Evolutionary conservation across 2,113 vertebrate genomes (phyloP).

Genomic region (Gambusia holbrooki): DNA sequence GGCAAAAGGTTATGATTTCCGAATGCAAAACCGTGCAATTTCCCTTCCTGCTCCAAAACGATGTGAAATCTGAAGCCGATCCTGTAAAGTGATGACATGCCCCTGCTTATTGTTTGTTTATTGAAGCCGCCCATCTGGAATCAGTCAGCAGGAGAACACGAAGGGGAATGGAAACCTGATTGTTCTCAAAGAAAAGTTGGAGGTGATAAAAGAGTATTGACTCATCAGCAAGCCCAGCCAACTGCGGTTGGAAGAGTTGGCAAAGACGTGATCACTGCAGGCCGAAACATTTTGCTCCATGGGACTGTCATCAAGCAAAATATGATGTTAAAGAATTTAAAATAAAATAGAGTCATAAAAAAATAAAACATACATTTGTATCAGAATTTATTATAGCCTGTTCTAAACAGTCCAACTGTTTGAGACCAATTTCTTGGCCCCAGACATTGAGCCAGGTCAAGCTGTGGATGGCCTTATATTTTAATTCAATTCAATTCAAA

Average conservation of each 20-base stretch:
- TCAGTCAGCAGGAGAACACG: conserved; percentile 51
- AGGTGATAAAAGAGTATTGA: conserved; percentile 72
- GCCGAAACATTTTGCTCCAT: conserved; percentile 8
- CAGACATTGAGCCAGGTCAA: too few relatives aligned
- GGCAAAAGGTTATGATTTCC: too few relatives aligned
- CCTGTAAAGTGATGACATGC: conserved; percentile 49
- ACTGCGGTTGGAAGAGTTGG: conserved; percentile 61
- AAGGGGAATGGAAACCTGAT: conserved; percentile 71
- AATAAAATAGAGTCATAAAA: too few relatives aligned
- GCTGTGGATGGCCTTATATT: too few relatives aligned
- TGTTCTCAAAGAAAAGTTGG: conserved; percentile 67
- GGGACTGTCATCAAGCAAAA: conserved; percentile 21
- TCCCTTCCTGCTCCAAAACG: neutral
- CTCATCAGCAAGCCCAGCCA: conserved; percentile 56
- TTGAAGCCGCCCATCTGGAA: conserved; percentile 71
- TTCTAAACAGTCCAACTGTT: too few relatives aligned
- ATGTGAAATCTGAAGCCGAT: conserved; percentile 27
- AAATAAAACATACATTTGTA: too few relatives aligned
- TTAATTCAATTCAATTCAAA: too few relatives aligned
- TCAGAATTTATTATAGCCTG: too few relatives aligned
- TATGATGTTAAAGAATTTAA: neutral
- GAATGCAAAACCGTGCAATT: too few relatives aligned
- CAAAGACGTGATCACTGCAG: conserved; percentile 16
- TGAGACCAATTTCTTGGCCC: too few relatives aligned
- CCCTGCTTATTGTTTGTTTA: conserved; percentile 61